Evolutionary conservation across 2,888 invertebrate genomes (phyloP).

Genomic region (Clusia tigrina): DNA sequence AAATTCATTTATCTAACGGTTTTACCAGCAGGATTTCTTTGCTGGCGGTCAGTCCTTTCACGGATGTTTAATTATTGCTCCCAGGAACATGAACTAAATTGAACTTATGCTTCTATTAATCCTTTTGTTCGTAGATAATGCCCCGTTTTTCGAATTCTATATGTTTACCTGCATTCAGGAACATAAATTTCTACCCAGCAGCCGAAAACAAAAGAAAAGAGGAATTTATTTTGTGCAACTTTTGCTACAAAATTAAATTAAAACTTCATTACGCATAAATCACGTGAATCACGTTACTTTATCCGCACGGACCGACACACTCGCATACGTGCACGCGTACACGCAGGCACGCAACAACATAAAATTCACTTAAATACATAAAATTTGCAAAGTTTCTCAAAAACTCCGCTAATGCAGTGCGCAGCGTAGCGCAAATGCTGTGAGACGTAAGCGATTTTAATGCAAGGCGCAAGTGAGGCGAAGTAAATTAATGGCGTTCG

Average conservation of each 20-base stretch:
- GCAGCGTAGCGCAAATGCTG: not conserved
- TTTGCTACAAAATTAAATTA: constrained; percentile 43
- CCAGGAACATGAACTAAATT: too few species aligned
- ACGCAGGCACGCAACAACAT: not conserved
- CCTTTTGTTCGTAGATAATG: too few species aligned
- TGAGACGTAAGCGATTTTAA: not conserved
- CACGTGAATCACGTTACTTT: constrained; percentile 33
- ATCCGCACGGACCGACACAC: constrained; percentile 6
- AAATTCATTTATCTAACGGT: too few species aligned
- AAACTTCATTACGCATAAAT: constrained; percentile 49
- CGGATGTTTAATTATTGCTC: too few species aligned
- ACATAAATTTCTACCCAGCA: too few species aligned
- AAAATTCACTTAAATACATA: constrained; percentile 1
- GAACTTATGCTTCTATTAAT: too few species aligned
- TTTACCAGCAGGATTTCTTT: too few species aligned
- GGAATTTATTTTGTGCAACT: not conserved
- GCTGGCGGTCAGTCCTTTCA: too few species aligned
- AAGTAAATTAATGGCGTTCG: constrained; percentile 44
- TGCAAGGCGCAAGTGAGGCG: not conserved
- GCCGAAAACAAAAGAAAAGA: too few species aligned
- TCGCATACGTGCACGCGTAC: constrained; percentile 2
- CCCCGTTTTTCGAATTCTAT: too few species aligned
- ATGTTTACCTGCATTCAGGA: too few species aligned
- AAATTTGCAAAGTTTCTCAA: constrained; percentile 1
- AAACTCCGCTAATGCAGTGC: constrained; percentile 2